Evolutionary conservation across 2,888 invertebrate species (phyloP).

Genomic region (Enoplolaimus lenunculus): DNA sequence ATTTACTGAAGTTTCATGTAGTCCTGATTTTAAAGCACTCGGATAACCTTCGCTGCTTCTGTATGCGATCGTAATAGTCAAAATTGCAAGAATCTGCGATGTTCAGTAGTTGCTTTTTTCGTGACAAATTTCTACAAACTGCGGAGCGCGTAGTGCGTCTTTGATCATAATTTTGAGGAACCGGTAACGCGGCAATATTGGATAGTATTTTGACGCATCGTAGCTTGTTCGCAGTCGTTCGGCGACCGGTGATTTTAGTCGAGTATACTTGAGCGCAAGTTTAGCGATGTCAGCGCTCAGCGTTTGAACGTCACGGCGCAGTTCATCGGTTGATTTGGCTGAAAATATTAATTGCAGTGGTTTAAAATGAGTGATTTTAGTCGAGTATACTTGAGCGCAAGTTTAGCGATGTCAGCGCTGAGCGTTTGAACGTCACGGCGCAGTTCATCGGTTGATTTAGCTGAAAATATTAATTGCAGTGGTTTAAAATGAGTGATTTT

Average conservation of each 20-base stretch:
- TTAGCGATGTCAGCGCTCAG: slow-evolving; percentile 83
- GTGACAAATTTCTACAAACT: slow-evolving; percentile 90
- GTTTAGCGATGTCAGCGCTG: slow-evolving; percentile 77
- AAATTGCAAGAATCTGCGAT: too few species aligned
- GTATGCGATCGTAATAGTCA: not conserved
- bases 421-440: slow-evolving; percentile 82
- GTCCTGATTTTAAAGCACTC: too few species aligned
- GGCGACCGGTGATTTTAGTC: slow-evolving; percentile 68
- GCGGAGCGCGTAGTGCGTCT: slow-evolving; percentile 83
- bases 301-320: slow-evolving; percentile 80
- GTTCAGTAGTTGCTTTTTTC: too few species aligned
- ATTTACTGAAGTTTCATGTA: too few species aligned
- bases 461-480: too few species aligned
- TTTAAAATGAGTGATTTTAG: slow-evolving; percentile 73
- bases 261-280: slow-evolving; percentile 75
- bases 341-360: too few species aligned
- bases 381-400: slow-evolving; percentile 78
- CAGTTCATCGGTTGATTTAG: slow-evolving; percentile 79
- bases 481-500: slow-evolving; percentile 71
- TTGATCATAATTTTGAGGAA: slow-evolving; percentile 95
- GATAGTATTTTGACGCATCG: slow-evolving; percentile 76
- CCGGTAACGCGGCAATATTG: slow-evolving; percentile 81
- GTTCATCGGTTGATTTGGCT: slow-evolving; percentile 83
- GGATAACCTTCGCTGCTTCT: slow-evolving; percentile 31
- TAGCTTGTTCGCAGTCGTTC: slow-evolving; percentile 79